phyloP scores from a whole-genome alignment of 1,140 invertebrate species.

The Aphelenchoides fujianensis region DNA sequence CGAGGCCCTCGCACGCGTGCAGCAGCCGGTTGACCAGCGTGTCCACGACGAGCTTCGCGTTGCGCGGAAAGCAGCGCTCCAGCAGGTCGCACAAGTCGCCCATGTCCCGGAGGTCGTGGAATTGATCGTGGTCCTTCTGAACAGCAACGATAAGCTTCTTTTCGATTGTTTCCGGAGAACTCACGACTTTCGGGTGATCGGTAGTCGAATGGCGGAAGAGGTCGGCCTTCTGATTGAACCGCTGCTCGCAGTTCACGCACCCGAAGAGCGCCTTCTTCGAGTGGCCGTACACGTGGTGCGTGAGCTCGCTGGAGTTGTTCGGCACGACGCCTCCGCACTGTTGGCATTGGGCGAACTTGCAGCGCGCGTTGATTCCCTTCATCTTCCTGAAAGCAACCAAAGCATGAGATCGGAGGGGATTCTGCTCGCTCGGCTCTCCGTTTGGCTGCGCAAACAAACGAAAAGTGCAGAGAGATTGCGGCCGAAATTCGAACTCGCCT shows the following conservation, averaged over 20 bases:
- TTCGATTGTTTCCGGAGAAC: background rate
- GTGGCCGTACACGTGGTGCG: background rate
- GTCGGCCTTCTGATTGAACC: constrained; percentile 2
- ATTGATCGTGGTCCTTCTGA: constrained; percentile 5
- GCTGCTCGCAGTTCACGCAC: background rate
- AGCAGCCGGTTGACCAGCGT: background rate
- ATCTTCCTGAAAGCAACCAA: background rate
- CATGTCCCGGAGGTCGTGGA: constrained; percentile 2
- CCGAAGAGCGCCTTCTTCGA: background rate
- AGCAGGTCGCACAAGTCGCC: background rate
- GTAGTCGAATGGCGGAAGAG: background rate
- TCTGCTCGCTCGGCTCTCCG: background rate
- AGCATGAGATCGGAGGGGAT: background rate
- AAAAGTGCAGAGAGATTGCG: background rate
- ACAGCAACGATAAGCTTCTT: background rate
- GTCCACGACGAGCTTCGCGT: constrained; percentile 1
- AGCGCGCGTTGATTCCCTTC: background rate
- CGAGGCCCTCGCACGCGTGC: background rate
- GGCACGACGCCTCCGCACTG: background rate
- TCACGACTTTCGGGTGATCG: background rate
- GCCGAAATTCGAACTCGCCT: background rate
- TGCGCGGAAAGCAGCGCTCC: constrained; percentile 1
- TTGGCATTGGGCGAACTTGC: constrained; percentile 7
- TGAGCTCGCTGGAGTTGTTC: constrained; percentile 2
- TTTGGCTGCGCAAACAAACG: background rate